These are phyloP conservation scores for Sturnus vulgaris DNA, from an alignment of 2,113 vertebrate species.

Conservation along the genomic window DNA sequence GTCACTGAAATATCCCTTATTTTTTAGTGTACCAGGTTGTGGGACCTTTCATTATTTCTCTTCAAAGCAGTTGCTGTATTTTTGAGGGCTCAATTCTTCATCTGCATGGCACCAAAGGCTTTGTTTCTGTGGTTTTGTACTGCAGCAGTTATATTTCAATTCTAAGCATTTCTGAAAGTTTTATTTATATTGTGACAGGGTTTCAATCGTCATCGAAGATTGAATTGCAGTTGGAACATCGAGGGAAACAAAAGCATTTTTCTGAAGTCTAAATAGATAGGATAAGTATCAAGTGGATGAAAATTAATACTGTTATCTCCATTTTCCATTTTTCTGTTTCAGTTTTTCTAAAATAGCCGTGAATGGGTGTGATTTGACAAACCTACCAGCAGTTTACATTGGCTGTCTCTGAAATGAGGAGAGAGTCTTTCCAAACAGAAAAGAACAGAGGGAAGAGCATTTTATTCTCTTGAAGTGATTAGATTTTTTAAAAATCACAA, in stretches of 20 bases:
- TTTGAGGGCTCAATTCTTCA: not conserved
- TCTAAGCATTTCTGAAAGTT: not conserved
- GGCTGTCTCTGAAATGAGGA: not conserved
- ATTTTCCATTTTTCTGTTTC: not conserved
- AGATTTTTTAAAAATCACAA: not conserved
- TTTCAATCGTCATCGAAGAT: not conserved
- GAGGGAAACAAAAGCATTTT: not conserved
- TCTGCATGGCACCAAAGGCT: not conserved
- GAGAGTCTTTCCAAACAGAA: not conserved
- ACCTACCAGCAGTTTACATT: not conserved
- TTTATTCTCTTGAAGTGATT: not conserved
- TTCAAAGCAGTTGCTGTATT: not conserved
- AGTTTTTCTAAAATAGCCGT: not conserved
- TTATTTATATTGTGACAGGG: slow-evolving; percentile 13
- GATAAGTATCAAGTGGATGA: not conserved
- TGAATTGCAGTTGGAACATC: not conserved
- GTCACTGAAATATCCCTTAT: not conserved
- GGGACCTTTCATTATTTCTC: slow-evolving; percentile 1
- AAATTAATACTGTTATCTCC: not conserved
- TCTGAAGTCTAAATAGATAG: not conserved
- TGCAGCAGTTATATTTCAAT: not conserved
- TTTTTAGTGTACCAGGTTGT: not conserved
- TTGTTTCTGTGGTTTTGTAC: not conserved
- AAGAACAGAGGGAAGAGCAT: not conserved
- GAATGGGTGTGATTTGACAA: not conserved